Evolutionary conservation across 2,888 invertebrate species (phyloP).

Genomic region (Oscheius sp.): DNA sequence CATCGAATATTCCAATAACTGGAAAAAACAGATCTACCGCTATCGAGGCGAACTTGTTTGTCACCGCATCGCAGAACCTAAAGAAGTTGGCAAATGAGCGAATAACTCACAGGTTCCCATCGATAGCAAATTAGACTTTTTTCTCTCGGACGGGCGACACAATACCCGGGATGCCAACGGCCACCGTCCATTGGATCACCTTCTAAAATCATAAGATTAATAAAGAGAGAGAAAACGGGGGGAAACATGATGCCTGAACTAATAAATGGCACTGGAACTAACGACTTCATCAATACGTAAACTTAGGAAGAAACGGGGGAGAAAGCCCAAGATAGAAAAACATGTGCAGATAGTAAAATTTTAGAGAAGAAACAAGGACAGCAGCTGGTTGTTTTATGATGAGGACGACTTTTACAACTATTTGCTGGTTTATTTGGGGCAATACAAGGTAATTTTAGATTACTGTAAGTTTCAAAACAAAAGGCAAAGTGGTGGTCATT

Average conservation of each 20-base stretch:
- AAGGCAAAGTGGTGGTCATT: too few species aligned
- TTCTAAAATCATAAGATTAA: constrained; percentile 18
- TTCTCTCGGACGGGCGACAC: constrained; percentile 24
- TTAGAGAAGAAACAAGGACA: too few species aligned
- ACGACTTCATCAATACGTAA: too few species aligned
- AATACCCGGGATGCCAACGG: constrained; percentile 37
- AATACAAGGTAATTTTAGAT: too few species aligned
- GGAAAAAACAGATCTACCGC: constrained; percentile 27
- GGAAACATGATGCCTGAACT: neutral
- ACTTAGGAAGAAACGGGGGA: neutral
- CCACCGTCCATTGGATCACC: constrained; percentile 30
- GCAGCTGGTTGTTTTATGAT: too few species aligned
- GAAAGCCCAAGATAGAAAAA: too few species aligned
- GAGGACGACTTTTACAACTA: too few species aligned
- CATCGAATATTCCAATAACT: constrained; percentile 36
- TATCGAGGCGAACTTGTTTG: constrained; percentile 27
- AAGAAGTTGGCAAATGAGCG: neutral
- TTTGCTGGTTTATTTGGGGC: too few species aligned
- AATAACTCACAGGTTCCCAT: constrained; percentile 34
- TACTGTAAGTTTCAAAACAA: too few species aligned
- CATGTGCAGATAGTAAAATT: too few species aligned
- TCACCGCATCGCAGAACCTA: constrained; percentile 26
- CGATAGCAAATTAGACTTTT: constrained; percentile 36
- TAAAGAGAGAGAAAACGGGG: neutral
- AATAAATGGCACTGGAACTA: too few species aligned